Percentiles rank a stretch among this genome's conserved stretches.
These are phyloP conservation scores for Apotomis turbidana DNA, from an alignment of 2,888 invertebrate species.

Conservation along the genomic window DNA sequence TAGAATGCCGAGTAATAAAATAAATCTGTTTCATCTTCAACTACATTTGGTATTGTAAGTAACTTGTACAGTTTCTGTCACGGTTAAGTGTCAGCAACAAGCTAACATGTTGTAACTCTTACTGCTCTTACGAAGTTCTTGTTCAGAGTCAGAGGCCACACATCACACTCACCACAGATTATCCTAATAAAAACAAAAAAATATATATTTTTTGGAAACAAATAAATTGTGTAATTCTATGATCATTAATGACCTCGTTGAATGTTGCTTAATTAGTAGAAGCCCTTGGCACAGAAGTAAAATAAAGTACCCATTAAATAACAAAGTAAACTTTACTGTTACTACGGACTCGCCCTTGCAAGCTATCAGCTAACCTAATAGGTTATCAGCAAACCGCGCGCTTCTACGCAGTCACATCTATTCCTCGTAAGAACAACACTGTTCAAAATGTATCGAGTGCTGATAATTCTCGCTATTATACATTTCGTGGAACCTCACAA, in stretches of 20 bases:
- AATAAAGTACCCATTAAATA: not conserved
- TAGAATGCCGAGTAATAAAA: too few species aligned
- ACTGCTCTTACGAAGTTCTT: too few species aligned
- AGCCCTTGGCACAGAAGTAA: conserved; percentile 10
- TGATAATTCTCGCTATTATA: conserved; percentile 18
- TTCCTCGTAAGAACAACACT: not conserved
- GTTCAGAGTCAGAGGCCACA: too few species aligned
- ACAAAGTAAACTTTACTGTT: not conserved
- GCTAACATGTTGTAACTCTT: too few species aligned
- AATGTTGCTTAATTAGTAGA: not conserved
- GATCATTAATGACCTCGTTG: not conserved
- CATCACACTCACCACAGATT: too few species aligned
- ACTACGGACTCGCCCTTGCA: not conserved
- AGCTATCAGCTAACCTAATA: conserved; percentile 9
- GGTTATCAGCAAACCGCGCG: conserved; percentile 15
- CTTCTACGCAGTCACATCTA: conserved; percentile 3
- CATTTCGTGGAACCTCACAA: conserved; percentile 24
- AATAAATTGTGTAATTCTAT: too few species aligned
- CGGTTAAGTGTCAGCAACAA: too few species aligned
- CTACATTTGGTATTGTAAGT: too few species aligned
- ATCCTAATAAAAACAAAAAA: too few species aligned
- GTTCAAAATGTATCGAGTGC: conserved; percentile 26
- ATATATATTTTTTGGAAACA: too few species aligned
- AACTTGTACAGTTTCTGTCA: too few species aligned
- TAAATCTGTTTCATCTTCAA: too few species aligned